A percentile compares a stretch with the other conserved stretches of the same genome.
These are phyloP conservation scores for Micromesistius poutassou DNA, from an alignment of 2,797 vertebrate species.

Conservation along the genomic window DNA sequence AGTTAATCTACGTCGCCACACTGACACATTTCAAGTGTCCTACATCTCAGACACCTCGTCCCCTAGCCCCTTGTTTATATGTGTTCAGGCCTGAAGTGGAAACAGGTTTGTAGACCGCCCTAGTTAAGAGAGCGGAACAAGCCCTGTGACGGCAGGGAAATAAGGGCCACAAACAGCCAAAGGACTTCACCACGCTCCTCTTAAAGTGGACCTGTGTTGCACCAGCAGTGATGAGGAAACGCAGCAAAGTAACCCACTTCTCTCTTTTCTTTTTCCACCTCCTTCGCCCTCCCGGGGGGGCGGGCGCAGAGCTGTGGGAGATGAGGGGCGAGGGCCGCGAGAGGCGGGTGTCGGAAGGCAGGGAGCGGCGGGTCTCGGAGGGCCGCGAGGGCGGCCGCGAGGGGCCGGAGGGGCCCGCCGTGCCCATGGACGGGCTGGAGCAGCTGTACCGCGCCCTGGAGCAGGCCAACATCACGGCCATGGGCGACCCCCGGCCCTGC, in stretches of 20 bases:
- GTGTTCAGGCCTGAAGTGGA: not conserved
- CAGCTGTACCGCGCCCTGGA: slow-evolving; percentile 83
- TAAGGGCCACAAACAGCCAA: not conserved
- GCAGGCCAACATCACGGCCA: slow-evolving; percentile 78
- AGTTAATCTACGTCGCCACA: not conserved
- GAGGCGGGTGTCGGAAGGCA: slow-evolving; percentile 66
- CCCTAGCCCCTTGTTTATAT: not conserved
- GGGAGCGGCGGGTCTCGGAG: slow-evolving; percentile 71
- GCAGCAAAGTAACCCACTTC: not conserved
- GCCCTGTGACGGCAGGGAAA: not conserved
- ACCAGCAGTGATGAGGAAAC: not conserved
- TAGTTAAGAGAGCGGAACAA: not conserved
- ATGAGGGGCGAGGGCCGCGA: slow-evolving; percentile 66
- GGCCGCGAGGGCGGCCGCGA: slow-evolving; percentile 57
- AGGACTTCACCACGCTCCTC: too few species aligned
- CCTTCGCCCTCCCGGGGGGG: too few species aligned
- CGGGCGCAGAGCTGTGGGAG: slow-evolving; percentile 59
- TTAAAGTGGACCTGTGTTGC: not conserved
- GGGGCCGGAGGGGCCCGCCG: not conserved
- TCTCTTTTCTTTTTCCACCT: too few species aligned
- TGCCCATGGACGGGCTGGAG: slow-evolving; percentile 73
- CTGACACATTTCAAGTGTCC: not conserved
- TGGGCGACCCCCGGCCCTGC: slow-evolving; percentile 81
- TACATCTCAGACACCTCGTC: not conserved
- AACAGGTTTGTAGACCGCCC: not conserved